Conservation (phyloP, 37 sponge, comb jelly and placozoan genomes). For the Cladorhizidae sp. region DNA sequence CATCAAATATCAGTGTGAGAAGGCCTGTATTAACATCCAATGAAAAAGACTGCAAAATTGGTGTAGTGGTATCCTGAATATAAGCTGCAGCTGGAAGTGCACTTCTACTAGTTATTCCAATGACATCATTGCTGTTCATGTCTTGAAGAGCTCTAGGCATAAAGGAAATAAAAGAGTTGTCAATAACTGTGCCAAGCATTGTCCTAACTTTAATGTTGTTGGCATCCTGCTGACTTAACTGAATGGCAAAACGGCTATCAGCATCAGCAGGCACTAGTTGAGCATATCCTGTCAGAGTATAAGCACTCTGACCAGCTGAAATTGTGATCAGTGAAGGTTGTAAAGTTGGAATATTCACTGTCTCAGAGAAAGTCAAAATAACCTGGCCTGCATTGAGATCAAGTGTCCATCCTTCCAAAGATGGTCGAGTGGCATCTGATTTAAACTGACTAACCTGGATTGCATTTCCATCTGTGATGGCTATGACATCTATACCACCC, state of each 20-base stretch:
- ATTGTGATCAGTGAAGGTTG: conserved; percentile 43
- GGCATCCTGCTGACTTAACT: conserved; percentile 53
- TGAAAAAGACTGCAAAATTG: conserved; percentile 50
- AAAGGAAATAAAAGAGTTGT: conserved; percentile 70
- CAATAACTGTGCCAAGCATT: conserved; percentile 50
- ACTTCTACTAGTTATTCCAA: conserved; percentile 19
- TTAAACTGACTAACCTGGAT: conserved; percentile 45
- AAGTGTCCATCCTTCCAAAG: conserved; percentile 43
- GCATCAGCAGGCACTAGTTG: conserved; percentile 74
- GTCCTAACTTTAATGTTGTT: conserved; percentile 71
- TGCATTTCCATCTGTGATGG: conserved; percentile 89
- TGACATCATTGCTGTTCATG: conserved; percentile 67
- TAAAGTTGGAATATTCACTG: conserved; percentile 68
- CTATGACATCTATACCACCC: conserved; percentile 71
- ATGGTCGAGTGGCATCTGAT: conserved; percentile 58
- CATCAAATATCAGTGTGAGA: conserved; percentile 69
- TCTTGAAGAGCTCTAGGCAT: conserved; percentile 50
- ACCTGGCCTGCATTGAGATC: conserved; percentile 73
- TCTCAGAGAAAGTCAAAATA: conserved; percentile 77
- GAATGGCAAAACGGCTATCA: conserved; percentile 55
- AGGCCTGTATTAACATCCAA: conserved; percentile 72
- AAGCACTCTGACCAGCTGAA: conserved; percentile 15
- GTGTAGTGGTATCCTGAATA: conserved; percentile 40
- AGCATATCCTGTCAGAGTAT: conserved; percentile 43
- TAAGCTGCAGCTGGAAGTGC: conserved; percentile 41